Evolutionary conservation across 2,888 invertebrate genomes (phyloP), one percentile per base, ranked within the genome.

Genomic region (Caenorhabditis sulstoni): DNA sequence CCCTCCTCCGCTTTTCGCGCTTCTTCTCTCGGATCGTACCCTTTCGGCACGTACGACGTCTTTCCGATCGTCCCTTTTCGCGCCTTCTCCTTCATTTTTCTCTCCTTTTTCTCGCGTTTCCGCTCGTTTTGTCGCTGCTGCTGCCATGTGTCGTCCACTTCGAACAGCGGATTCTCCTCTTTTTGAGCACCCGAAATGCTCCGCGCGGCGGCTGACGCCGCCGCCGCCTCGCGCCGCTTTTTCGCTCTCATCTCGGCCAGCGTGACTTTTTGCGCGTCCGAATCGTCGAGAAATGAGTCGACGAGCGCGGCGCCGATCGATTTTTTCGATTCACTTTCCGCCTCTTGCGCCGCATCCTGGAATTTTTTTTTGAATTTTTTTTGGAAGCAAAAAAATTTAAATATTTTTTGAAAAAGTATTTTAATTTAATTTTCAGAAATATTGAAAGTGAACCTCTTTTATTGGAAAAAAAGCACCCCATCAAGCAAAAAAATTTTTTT

Each of bases 201-300:
- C 14, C 61, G 16, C 1, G n/a, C n/a, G n/a, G n/a, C n/a, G n/a
- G n/a, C n/a, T n/a, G 39, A 45, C 1, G 16, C 18, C 45, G 57
- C 76, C 18, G 61, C 81, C 11, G 80, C 73, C 55, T 80, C 79
- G 35, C 57, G 68, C 52, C 80, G 55, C 61, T 85, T 84, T 47
- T 86, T 55, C 0, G 80, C 81, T 64, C 84, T 67, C 81, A 86
- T 74, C 45, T 81, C 47, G 16, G 75, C 77, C 7, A 83, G 49
- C 1, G 73, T 70, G 50, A 75, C 12, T 39, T 80, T 73, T 41
- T 62, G 71, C 14, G 68, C 78, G n/a, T 74, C 68, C 1, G 75
- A 45, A 57, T 83, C 79, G 12, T 65, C 64, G 9, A 81, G 52
- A 20, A 78, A 80, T 1, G 75, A 49, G 41, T 83, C 81, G 41